Percentiles rank a stretch among this genome's conserved stretches.
These are phyloP conservation scores for Drosophila greeni DNA, from an alignment of 2,888 invertebrate genomes.

Conservation along the genomic window DNA sequence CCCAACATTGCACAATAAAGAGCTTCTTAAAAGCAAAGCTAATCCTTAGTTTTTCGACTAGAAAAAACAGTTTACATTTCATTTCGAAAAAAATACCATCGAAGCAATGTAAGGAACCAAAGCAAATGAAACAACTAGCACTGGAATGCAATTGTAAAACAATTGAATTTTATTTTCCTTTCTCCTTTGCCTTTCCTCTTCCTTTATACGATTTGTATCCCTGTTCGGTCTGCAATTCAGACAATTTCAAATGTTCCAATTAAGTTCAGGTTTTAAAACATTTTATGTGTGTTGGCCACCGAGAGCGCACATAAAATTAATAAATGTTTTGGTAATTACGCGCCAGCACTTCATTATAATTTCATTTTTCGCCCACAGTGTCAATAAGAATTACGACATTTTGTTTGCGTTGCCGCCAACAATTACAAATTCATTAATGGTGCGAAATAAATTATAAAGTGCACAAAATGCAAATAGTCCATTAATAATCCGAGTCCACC, in stretches of 20 bases:
- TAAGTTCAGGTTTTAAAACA: conserved; percentile 8
- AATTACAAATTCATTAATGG: conserved; percentile 37
- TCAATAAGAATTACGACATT: conserved; percentile 38
- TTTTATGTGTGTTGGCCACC: conserved; percentile 5
- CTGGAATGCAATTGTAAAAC: conserved; percentile 27
- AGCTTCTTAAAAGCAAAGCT: background rate
- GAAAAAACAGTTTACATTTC: background rate
- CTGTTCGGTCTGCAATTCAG: conserved; percentile 2
- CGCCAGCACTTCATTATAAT: conserved; percentile 37
- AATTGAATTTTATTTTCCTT: conserved; percentile 21
- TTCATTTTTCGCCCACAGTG: conserved; percentile 31
- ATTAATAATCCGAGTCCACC: conserved; percentile 21
- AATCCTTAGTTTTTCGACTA: background rate
- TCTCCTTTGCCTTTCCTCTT: conserved; percentile 5
- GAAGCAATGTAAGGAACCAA: background rate
- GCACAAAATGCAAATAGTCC: conserved; percentile 25
- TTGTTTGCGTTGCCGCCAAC: conserved; percentile 24
- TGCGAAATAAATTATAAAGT: conserved; percentile 36
- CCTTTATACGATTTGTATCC: background rate
- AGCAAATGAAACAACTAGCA: conserved; percentile 2
- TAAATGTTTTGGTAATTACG: conserved; percentile 41
- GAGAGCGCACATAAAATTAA: conserved; percentile 21
- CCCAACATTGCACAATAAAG: background rate
- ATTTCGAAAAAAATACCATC: background rate
- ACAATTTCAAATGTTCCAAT: conserved; percentile 24